A percentile compares a stretch with the other conserved stretches of the same genome.
Evolutionary conservation across 2,888 invertebrate species (phyloP).

Genomic region (Abscondita cerata): DNA sequence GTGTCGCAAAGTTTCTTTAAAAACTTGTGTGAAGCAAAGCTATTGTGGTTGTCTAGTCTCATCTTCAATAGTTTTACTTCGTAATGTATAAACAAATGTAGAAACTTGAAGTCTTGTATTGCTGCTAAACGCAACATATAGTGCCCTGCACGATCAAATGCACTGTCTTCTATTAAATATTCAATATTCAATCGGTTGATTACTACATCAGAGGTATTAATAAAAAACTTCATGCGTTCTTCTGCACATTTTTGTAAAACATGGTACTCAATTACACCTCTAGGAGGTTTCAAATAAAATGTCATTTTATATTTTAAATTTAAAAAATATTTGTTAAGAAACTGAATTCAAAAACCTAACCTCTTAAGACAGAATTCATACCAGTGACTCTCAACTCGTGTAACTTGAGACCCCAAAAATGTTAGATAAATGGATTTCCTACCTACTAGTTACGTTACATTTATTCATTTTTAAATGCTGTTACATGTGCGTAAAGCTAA

Average conservation of each 20-base stretch:
- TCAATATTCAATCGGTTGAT: conserved; percentile 60
- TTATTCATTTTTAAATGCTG: too few relatives aligned
- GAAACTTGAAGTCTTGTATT: conserved; percentile 53
- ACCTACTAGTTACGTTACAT: too few relatives aligned
- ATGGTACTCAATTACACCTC: conserved; percentile 63
- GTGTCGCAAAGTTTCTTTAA: conserved; percentile 39
- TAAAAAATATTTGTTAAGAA: too few relatives aligned
- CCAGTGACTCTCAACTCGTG: too few relatives aligned
- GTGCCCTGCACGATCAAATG: conserved; percentile 67
- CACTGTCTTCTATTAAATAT: conserved; percentile 66
- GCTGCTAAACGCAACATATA: conserved; percentile 62
- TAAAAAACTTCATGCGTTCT: conserved; percentile 62
- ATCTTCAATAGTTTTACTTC: conserved; percentile 47
- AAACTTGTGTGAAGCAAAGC: conserved; percentile 28
- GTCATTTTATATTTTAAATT: conserved; percentile 38
- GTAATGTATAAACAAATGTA: conserved; percentile 54
- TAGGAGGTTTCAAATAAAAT: conserved; percentile 65
- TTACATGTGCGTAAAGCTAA: too few relatives aligned
- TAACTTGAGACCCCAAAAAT: too few relatives aligned
- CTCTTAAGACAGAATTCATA: too few relatives aligned
- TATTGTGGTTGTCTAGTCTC: conserved; percentile 37
- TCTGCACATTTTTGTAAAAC: conserved; percentile 62
- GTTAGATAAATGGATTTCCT: too few relatives aligned
- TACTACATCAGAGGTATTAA: conserved; percentile 51
- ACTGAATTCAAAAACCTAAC: too few relatives aligned